phyloP scores from a whole-genome alignment of 2,888 invertebrate species.

The Polia nebulosa region DNA sequence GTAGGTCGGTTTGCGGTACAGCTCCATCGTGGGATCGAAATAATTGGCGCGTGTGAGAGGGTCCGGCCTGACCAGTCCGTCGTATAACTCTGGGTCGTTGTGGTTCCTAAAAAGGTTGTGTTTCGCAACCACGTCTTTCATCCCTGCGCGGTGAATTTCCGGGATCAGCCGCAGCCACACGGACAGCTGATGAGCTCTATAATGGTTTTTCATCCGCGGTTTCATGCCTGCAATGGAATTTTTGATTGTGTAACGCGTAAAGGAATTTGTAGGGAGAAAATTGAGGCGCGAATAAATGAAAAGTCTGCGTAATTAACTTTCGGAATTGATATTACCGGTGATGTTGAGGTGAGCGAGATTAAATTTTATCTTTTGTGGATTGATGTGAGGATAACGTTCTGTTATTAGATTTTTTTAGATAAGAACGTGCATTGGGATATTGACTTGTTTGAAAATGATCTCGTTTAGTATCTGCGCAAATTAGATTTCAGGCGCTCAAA shows the following conservation, averaged over 20 bases:
- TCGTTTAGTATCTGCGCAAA: slow-evolving; percentile 10
- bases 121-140: slow-evolving; percentile 96
- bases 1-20: slow-evolving; percentile 91
- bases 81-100: slow-evolving; percentile 97
- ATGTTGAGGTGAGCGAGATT: slow-evolving; percentile 68
- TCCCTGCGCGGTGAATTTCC: slow-evolving; percentile 96
- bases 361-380: slow-evolving; percentile 69
- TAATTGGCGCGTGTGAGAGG: slow-evolving; percentile 93
- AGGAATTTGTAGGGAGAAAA: slow-evolving; percentile 63
- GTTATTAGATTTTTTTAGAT: slow-evolving; percentile 47
- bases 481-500: slow-evolving; percentile 3
- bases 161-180: slow-evolving; percentile 98
- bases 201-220: slow-evolving; percentile 98
- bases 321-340: slow-evolving; percentile 72
- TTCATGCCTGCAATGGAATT: slow-evolving; percentile 94
- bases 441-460: slow-evolving; percentile 16
- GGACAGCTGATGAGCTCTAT: slow-evolving; percentile 98
- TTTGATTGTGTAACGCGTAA: slow-evolving; percentile 74
- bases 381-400: slow-evolving; percentile 49
- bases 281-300: slow-evolving; percentile 66
- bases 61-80: slow-evolving; percentile 96
- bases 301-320: slow-evolving; percentile 76
- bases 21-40: slow-evolving; percentile 92
- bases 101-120: slow-evolving; percentile 98
- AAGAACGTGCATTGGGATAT: slow-evolving; percentile 24